A percentile compares a stretch with the other conserved stretches of the same genome.
Conservation (phyloP, 2,113 vertebrate species). For the Odontesthes bonariensis region DNA sequence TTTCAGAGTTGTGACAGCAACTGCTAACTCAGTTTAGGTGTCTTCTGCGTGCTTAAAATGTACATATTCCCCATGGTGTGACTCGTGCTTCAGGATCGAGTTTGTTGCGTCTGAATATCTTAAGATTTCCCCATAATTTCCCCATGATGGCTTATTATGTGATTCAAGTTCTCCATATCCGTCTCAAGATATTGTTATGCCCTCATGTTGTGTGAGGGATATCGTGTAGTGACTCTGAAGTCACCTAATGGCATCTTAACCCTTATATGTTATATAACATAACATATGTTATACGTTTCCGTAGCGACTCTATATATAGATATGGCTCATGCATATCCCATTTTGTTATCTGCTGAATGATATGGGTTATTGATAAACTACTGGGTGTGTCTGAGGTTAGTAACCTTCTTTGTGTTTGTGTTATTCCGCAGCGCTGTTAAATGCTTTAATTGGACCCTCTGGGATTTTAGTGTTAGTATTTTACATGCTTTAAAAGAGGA, state of each 20-base stretch:
- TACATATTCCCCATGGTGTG: neutral
- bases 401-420: neutral
- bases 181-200: neutral
- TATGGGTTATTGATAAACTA: neutral
- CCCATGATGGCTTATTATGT: neutral
- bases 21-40: neutral
- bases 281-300: neutral
- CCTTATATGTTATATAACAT: no score
- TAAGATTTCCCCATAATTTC: neutral
- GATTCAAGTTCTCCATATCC: neutral
- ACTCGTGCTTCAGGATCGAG: neutral
- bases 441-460: neutral
- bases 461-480: neutral
- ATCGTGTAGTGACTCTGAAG: neutral
- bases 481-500: neutral
- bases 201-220: neutral
- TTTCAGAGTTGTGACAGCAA: neutral
- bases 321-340: neutral
- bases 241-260: neutral
- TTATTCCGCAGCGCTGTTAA: neutral
- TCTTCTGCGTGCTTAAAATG: no score
- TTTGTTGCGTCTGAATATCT: neutral
- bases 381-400: conserved; percentile 16
- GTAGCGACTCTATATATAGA: conserved; percentile 9
- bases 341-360: neutral